Evolutionary conservation across 1,140 invertebrate genomes (phyloP).

Genomic region (Lasaia peninsularis): DNA sequence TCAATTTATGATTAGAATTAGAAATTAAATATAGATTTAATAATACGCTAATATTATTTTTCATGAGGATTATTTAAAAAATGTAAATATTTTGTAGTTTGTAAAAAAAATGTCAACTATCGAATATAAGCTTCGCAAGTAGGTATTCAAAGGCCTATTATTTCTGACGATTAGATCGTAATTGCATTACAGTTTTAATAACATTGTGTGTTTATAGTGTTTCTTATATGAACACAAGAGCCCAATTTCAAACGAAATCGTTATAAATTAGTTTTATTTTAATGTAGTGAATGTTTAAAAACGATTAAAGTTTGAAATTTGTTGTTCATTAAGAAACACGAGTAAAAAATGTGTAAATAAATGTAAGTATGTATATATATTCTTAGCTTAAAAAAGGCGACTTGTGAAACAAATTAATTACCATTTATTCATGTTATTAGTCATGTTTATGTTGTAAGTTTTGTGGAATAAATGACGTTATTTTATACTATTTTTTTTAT

Average conservation of each 20-base stretch:
- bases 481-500: background rate
- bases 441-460: background rate
- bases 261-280: background rate
- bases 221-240: background rate
- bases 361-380: background rate
- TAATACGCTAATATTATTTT: too few relatives aligned
- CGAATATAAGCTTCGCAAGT: background rate
- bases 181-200: background rate
- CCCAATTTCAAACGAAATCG: background rate
- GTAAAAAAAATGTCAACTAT: background rate
- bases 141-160: background rate
- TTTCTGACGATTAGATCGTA: background rate
- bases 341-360: background rate
- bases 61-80: too few relatives aligned
- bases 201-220: too few relatives aligned
- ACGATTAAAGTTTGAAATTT: background rate
- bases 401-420: background rate
- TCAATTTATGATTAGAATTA: too few relatives aligned
- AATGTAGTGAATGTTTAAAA: background rate
- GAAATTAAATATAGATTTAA: too few relatives aligned
- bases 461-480: background rate
- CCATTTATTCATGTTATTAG: background rate
- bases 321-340: background rate
- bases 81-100: background rate
- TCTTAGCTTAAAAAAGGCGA: background rate